Conservation (phyloP, 2,888 invertebrate genomes). For the Troides oblongomaculatus region DNA sequence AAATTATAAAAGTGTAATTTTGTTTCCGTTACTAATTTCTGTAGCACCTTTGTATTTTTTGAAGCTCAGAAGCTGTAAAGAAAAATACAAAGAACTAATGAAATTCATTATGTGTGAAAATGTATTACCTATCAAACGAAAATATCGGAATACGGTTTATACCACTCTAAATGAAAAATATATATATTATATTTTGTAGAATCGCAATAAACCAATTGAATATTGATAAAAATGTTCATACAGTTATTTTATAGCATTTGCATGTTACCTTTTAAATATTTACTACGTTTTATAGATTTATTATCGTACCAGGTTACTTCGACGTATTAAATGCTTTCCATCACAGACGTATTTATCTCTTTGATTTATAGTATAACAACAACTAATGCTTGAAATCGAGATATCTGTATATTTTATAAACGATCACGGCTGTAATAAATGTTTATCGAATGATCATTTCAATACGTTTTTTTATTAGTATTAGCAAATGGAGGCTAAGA, state of each 20-base stretch:
- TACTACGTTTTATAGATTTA: slow-evolving; percentile 10
- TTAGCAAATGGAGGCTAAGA: slow-evolving; percentile 22
- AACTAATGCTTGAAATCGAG: slow-evolving; percentile 5
- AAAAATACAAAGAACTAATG: too few species aligned
- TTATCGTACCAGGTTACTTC: slow-evolving; percentile 2
- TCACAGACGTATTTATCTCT: slow-evolving; percentile 8
- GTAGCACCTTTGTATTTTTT: too few species aligned
- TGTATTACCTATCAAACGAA: too few species aligned
- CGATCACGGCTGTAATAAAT: slow-evolving; percentile 15
- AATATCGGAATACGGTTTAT: too few species aligned
- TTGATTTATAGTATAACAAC: slow-evolving; percentile 17
- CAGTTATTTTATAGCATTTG: background rate
- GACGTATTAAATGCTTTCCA: background rate
- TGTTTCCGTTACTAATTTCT: too few species aligned
- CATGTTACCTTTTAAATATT: background rate
- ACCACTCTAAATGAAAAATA: background rate
- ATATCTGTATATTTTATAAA: slow-evolving; percentile 14
- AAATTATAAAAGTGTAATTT: too few species aligned
- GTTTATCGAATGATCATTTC: slow-evolving; percentile 3
- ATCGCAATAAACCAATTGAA: background rate
- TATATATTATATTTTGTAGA: too few species aligned
- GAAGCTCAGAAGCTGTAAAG: too few species aligned
- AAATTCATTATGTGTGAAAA: too few species aligned
- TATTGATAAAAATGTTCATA: background rate
- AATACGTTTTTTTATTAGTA: slow-evolving; percentile 5